phyloP scores from a whole-genome alignment of 1,140 invertebrate species.

The Micrasema longulum region DNA sequence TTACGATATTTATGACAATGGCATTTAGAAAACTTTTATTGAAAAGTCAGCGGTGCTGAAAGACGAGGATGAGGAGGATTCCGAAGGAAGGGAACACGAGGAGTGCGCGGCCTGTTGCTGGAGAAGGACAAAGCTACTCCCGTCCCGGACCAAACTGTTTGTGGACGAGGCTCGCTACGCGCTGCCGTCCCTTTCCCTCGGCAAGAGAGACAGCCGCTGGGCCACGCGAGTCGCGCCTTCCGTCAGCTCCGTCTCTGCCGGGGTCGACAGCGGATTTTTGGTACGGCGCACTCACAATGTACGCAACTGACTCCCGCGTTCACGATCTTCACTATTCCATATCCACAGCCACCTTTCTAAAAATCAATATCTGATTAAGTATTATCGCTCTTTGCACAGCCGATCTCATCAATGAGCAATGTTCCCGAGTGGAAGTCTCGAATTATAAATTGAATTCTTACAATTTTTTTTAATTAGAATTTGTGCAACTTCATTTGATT shows the following conservation, averaged over 20 bases:
- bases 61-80: conserved; percentile 38
- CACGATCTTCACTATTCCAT: no score
- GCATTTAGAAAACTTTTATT: conserved; percentile 4
- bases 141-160: conserved; percentile 35
- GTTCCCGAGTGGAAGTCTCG: no score
- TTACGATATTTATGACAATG: no score
- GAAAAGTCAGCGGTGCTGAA: conserved; percentile 42
- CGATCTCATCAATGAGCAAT: no score
- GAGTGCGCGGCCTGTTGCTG: conserved; percentile 41
- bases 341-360: no score
- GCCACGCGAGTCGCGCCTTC: conserved; percentile 47
- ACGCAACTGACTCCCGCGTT: no score
- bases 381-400: no score
- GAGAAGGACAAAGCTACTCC: conserved; percentile 34
- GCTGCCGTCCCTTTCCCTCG: conserved; percentile 50
- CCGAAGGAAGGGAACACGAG: conserved; percentile 21
- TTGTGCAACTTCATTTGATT: no score
- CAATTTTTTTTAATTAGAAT: no score
- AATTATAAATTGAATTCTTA: no score
- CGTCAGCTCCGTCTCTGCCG: conserved; percentile 40
- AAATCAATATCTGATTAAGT: no score
- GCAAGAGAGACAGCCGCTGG: conserved; percentile 31
- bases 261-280: conserved; percentile 52
- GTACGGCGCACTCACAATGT: conserved; percentile 38
- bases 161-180: conserved; percentile 50